These are phyloP conservation scores for Serilophus lunatus DNA, from an alignment of 2,113 vertebrate species.

Conservation along the genomic window DNA sequence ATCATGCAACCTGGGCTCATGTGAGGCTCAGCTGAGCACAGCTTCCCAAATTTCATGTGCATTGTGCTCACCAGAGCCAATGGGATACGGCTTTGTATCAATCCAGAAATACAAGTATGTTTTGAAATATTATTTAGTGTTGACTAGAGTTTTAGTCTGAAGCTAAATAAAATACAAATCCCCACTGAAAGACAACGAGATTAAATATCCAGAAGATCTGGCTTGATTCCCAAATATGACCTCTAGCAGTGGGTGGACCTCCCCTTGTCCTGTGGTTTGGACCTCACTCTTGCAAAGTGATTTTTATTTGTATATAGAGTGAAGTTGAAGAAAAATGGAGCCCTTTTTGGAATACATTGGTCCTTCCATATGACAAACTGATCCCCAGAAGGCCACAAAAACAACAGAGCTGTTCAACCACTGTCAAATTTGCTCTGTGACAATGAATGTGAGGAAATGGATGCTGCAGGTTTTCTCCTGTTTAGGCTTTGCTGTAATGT, in stretches of 20 bases:
- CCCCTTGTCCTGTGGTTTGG: not conserved
- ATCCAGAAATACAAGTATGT: not conserved
- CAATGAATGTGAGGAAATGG: not conserved
- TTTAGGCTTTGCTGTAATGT: not conserved
- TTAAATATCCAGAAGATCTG: not conserved
- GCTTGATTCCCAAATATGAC: not conserved
- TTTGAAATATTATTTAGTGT: not conserved
- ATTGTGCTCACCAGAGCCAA: not conserved
- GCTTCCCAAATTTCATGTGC: not conserved
- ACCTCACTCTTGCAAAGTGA: not conserved
- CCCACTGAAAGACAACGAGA: not conserved
- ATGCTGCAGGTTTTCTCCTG: fast-evolving
- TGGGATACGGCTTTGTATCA: not conserved
- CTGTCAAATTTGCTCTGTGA: not conserved
- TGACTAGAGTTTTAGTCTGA: not conserved
- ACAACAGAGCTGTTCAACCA: not conserved
- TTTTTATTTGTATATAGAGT: not conserved
- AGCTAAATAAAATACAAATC: not conserved
- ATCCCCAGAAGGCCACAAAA: not conserved
- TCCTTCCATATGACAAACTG: not conserved
- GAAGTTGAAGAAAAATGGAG: not conserved
- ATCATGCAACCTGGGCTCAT: not conserved
- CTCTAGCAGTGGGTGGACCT: not conserved
- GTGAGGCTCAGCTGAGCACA: not conserved
- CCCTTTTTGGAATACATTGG: not conserved